Evolutionary conservation across 2,797 vertebrate species (phyloP).

Genomic region (Corythornis leucogaster): DNA sequence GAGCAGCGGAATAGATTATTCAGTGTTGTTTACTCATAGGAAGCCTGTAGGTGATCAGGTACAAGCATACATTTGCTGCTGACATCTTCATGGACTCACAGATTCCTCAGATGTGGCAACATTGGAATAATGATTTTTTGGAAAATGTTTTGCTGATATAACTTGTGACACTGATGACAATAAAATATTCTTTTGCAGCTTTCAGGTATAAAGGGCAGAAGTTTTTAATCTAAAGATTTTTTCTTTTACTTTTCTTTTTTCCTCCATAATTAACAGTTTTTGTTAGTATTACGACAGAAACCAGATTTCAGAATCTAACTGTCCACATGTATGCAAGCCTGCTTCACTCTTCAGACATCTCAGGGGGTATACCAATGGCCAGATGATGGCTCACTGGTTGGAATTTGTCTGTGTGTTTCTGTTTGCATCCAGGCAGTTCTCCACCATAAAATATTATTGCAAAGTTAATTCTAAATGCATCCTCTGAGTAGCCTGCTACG

Average conservation of each 20-base stretch:
- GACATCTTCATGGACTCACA: neutral
- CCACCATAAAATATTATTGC: neutral
- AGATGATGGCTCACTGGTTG: neutral
- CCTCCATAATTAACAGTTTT: neutral
- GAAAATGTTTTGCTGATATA: neutral
- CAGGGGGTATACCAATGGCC: rapidly evolving
- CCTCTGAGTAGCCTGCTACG: neutral
- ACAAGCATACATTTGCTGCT: neutral
- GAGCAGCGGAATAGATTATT: neutral
- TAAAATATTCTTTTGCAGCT: neutral
- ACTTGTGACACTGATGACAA: neutral
- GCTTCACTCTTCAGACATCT: neutral
- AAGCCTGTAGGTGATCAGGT: neutral
- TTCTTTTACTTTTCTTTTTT: neutral
- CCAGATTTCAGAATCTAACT: neutral
- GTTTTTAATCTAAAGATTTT: neutral
- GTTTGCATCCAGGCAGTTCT: neutral
- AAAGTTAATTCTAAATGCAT: neutral
- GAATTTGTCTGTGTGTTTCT: neutral
- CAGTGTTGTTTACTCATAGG: neutral
- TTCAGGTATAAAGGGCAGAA: neutral
- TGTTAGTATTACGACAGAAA: neutral
- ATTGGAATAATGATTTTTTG: neutral
- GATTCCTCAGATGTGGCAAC: neutral
- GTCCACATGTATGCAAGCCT: neutral